phyloP scores from a whole-genome alignment of 2,113 vertebrate genomes.

The Hydropotes inermis region DNA sequence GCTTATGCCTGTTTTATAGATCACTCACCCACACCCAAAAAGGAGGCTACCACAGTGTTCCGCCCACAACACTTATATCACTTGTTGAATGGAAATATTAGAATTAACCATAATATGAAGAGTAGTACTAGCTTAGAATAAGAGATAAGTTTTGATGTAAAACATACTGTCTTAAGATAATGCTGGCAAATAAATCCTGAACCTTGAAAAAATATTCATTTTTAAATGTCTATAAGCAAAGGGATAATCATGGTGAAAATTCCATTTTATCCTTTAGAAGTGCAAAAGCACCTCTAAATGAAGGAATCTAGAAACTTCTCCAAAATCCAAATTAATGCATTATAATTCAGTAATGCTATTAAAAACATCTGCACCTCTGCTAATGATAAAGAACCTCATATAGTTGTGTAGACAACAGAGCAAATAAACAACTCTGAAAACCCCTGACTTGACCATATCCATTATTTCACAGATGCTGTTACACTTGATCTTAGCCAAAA shows the following conservation, averaged over 20 bases:
- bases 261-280: conserved; percentile 49
- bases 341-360: conserved; percentile 9
- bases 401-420: conserved; percentile 4
- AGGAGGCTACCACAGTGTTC: not conserved
- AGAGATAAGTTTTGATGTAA: not conserved
- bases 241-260: conserved; percentile 9
- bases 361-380: not conserved
- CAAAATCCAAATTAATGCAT: conserved; percentile 36
- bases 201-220: conserved; percentile 24
- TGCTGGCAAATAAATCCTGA: conserved; percentile 15
- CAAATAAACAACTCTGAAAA: conserved; percentile 23
- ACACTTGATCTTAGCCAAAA: no score
- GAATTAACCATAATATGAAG: conserved; percentile 30
- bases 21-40: not conserved
- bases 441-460: not conserved
- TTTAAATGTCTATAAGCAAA: conserved; percentile 42
- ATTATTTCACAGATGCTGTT: conserved; percentile 14
- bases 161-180: conserved; percentile 16
- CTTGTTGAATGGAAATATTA: conserved; percentile 37
- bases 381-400: conserved; percentile 40
- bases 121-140: not conserved
- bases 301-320: not conserved
- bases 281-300: conserved; percentile 29
- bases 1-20: conserved; percentile 21
- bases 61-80: not conserved